Evolutionary conservation across 2,113 vertebrate species (phyloP).

Genomic region (Platycercus adscitus): DNA sequence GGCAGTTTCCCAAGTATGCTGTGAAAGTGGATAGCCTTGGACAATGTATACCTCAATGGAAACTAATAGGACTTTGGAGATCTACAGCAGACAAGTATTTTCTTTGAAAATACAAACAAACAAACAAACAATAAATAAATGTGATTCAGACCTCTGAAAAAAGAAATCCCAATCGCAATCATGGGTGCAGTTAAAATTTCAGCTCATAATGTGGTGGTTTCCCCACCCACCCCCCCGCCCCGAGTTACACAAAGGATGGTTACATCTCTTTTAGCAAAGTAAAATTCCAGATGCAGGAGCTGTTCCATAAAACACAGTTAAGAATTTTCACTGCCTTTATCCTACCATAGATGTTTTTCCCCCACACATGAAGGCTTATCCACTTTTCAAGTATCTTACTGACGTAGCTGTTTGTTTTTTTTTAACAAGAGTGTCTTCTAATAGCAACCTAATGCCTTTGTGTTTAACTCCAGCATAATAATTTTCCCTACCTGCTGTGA

Average conservation of each 20-base stretch:
- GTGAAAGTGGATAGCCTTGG: neutral
- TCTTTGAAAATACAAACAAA: neutral
- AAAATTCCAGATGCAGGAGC: neutral
- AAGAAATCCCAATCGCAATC: neutral
- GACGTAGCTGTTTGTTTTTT: neutral
- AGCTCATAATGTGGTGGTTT: neutral
- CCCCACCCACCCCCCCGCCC: no score
- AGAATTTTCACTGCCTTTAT: neutral
- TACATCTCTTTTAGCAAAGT: neutral
- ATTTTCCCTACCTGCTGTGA: neutral
- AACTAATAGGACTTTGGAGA: neutral
- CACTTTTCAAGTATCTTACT: neutral
- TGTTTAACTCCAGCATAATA: neutral
- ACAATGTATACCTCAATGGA: accelerated
- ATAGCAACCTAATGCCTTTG: neutral
- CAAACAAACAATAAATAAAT: neutral
- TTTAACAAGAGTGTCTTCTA: neutral
- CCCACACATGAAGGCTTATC: accelerated
- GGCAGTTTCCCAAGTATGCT: neutral
- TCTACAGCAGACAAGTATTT: neutral
- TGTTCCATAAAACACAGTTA: neutral
- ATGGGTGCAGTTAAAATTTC: neutral
- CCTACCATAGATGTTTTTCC: neutral
- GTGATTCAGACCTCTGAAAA: neutral
- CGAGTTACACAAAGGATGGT: neutral